A percentile compares a stretch with the other conserved stretches of the same genome.
Conservation (phyloP, 2,888 invertebrate genomes). For the Amblyjoppa fuscipennis region DNA sequence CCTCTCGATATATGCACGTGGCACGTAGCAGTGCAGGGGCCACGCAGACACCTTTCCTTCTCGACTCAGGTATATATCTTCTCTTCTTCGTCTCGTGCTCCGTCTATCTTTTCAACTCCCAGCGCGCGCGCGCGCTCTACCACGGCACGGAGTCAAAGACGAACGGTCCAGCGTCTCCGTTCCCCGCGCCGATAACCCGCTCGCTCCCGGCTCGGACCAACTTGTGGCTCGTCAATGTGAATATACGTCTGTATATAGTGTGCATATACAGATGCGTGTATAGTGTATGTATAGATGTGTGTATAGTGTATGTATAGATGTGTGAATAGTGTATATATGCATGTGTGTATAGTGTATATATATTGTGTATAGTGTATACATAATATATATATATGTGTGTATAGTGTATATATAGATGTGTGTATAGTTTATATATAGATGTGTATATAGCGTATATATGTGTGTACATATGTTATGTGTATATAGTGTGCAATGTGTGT, state of each 20-base stretch:
- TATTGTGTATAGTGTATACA: too few relatives aligned
- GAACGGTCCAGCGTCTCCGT: conserved; percentile 60
- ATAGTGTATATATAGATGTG: conserved; percentile 32
- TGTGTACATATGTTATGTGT: too few relatives aligned
- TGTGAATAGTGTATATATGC: too few relatives aligned
- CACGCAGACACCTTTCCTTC: conserved; percentile 56
- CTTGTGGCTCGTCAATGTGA: conserved; percentile 29
- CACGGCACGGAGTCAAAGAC: conserved; percentile 13
- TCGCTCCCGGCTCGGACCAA: conserved; percentile 4
- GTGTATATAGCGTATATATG: too few relatives aligned
- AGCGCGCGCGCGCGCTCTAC: conserved; percentile 10
- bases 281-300: conserved; percentile 12
- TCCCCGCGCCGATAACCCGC: conserved; percentile 39
- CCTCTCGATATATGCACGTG: background rate
- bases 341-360: background rate
- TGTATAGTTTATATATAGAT: too few relatives aligned
- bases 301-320: too few relatives aligned
- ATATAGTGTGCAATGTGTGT: too few relatives aligned
- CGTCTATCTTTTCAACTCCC: conserved; percentile 18
- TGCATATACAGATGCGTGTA: background rate
- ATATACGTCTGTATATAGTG: conserved; percentile 5
- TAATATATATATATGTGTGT: conserved; percentile 31
- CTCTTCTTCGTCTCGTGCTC: conserved; percentile 11
- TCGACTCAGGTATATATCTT: conserved; percentile 62
- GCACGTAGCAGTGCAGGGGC: conserved; percentile 16